Percentiles rank a stretch among this genome's conserved stretches.
These are phyloP conservation scores for Caenorhabditis sulstoni DNA, from an alignment of 2,888 invertebrate species.

Conservation along the genomic window DNA sequence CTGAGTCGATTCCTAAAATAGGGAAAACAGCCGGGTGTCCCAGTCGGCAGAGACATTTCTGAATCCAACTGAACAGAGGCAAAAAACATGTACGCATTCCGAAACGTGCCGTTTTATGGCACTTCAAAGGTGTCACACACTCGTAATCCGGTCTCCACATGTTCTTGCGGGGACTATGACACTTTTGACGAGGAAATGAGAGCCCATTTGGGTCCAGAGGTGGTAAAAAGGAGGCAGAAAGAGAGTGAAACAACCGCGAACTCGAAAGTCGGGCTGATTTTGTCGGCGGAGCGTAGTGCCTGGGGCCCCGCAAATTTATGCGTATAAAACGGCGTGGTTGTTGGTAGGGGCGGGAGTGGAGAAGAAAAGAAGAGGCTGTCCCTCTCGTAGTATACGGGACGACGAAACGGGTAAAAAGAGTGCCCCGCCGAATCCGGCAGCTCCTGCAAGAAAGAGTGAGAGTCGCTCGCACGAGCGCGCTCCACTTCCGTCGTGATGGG, in stretches of 20 bases:
- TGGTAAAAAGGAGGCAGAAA: not conserved
- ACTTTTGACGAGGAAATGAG: not conserved
- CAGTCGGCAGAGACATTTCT: not conserved
- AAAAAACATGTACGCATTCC: not conserved
- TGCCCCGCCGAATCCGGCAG: not conserved
- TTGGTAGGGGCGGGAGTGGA: constrained; percentile 7
- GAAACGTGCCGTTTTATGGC: not conserved
- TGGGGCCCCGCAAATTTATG: constrained; percentile 58
- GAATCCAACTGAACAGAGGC: not conserved
- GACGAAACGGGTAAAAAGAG: not conserved
- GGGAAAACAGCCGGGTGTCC: too few species aligned
- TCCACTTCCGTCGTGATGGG: constrained; percentile 7
- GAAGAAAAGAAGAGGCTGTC: not conserved
- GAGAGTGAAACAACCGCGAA: not conserved
- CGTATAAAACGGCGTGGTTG: constrained; percentile 29
- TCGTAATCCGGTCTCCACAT: not conserved
- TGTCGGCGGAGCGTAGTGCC: not conserved
- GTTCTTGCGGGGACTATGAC: not conserved
- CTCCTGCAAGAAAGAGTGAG: not conserved
- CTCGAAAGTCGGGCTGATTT: not conserved
- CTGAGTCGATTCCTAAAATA: not conserved
- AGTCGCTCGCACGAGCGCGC: not conserved
- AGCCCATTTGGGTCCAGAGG: not conserved
- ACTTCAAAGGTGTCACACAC: not conserved
- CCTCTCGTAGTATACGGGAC: not conserved